Conservation (phyloP, 2,888 invertebrate species). For the Penaeus monodon region DNA sequence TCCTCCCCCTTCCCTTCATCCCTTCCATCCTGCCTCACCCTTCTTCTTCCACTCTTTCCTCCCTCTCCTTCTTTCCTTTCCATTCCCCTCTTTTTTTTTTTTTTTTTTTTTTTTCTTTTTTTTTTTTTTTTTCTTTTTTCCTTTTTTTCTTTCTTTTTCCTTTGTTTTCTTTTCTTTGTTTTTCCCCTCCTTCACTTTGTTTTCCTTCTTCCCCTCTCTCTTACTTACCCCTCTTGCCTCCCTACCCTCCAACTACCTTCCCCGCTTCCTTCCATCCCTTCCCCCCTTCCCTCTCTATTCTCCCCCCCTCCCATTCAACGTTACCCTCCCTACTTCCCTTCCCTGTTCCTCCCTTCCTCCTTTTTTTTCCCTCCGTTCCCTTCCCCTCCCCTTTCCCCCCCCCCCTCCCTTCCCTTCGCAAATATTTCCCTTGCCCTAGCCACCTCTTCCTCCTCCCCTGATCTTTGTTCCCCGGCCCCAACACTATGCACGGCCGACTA, state of each 20-base stretch:
- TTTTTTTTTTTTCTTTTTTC: not conserved
- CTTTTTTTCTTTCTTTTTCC: not conserved
- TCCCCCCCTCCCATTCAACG: not conserved
- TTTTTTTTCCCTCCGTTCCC: not conserved
- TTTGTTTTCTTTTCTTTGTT: not conserved
- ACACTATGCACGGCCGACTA: too few species aligned
- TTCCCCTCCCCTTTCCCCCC: not conserved
- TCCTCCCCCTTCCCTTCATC: not conserved
- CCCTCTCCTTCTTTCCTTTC: slow-evolving; percentile 15
- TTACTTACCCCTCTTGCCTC: not conserved
- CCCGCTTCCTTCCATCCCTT: slow-evolving; percentile 11
- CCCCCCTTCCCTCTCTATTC: not conserved
- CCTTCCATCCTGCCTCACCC: not conserved
- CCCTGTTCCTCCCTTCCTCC: not conserved
- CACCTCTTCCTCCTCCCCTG: too few species aligned
- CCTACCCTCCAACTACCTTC: slow-evolving; percentile 2
- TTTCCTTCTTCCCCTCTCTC: not conserved
- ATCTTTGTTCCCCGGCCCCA: too few species aligned
- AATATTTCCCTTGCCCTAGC: not conserved
- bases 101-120: not conserved
- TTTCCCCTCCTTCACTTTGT: not conserved
- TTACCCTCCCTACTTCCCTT: not conserved
- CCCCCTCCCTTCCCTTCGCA: slow-evolving; percentile 2
- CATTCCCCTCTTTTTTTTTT: slow-evolving; percentile 5
- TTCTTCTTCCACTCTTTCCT: not conserved